These are phyloP conservation scores for Ephydatia muelleri DNA, from an alignment of 37 sponge, comb jelly and placozoan species.

Conservation along the genomic window DNA sequence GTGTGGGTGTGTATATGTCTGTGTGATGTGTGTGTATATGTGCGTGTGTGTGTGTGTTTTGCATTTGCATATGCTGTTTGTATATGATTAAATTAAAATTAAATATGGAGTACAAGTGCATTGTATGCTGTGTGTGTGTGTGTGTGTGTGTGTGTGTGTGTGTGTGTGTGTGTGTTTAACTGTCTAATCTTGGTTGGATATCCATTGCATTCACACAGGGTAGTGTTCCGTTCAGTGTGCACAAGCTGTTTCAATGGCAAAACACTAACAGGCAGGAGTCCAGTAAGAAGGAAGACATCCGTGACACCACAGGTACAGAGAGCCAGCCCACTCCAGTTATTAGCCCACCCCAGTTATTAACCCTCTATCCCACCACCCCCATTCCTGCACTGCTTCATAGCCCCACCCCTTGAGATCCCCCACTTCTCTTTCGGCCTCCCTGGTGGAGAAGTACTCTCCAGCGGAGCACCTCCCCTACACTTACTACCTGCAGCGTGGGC, in stretches of 20 bases:
- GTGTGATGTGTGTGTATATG: not conserved
- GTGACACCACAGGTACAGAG: not conserved
- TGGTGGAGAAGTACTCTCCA: conserved; percentile 49
- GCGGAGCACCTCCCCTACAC: conserved; percentile 66
- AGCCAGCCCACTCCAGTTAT: not conserved
- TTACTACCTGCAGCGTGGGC: conserved; percentile 79
- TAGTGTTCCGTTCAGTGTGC: conserved; percentile 79
- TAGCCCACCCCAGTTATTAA: not conserved
- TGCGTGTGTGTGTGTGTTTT: not conserved
- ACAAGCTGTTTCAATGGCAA: conserved; percentile 84
- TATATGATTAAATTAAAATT: no score
- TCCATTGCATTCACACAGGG: no score
- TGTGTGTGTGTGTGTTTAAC: not conserved
- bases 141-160: not conserved
- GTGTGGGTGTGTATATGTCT: not conserved
- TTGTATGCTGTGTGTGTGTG: not conserved
- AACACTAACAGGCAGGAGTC: conserved; percentile 51
- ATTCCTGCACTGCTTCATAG: not conserved
- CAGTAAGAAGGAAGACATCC: conserved; percentile 24
- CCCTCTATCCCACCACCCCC: conserved; percentile 1
- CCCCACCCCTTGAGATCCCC: conserved; percentile 67
- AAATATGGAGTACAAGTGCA: no score
- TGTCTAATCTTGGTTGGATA: no score
- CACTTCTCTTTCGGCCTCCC: conserved; percentile 82
- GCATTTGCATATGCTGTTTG: not conserved